Conservation (phyloP, 2,888 invertebrate genomes). For the Dinocampus coccinellae region DNA sequence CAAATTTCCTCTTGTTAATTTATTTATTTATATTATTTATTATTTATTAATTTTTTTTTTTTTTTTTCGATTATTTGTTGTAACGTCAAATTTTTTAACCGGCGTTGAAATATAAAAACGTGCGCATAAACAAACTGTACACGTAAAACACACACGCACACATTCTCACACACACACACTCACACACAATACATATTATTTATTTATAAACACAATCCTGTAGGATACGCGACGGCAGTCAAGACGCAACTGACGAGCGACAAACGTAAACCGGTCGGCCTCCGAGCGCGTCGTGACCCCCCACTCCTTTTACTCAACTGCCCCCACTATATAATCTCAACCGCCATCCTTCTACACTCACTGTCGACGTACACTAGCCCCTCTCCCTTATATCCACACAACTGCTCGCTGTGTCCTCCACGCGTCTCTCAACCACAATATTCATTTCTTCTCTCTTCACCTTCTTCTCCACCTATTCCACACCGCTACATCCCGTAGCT, state of each 20-base stretch:
- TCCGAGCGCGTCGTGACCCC: slow-evolving; percentile 30
- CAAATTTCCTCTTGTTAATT: no score
- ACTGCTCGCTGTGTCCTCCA: no score
- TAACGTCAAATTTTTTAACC: no score
- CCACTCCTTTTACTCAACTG: slow-evolving; percentile 7
- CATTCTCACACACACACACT: neutral
- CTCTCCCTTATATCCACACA: neutral
- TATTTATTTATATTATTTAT: neutral
- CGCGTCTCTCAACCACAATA: neutral
- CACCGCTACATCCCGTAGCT: no score
- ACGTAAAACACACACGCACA: neutral
- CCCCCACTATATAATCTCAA: slow-evolving; percentile 1
- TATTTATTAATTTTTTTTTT: neutral
- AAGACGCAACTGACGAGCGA: slow-evolving; percentile 58
- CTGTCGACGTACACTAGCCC: neutral
- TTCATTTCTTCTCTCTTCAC: neutral
- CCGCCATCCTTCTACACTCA: no score
- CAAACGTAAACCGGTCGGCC: slow-evolving; percentile 35
- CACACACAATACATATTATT: neutral
- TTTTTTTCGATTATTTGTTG: neutral
- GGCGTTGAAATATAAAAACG: neutral
- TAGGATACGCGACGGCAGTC: slow-evolving; percentile 56
- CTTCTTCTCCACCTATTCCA: no score
- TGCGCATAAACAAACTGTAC: neutral
- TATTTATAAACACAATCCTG: slow-evolving; percentile 43